Base-by-base conservation (phyloP, 2,797 vertebrate species). In the Microctenopoma lineatum region DNA sequence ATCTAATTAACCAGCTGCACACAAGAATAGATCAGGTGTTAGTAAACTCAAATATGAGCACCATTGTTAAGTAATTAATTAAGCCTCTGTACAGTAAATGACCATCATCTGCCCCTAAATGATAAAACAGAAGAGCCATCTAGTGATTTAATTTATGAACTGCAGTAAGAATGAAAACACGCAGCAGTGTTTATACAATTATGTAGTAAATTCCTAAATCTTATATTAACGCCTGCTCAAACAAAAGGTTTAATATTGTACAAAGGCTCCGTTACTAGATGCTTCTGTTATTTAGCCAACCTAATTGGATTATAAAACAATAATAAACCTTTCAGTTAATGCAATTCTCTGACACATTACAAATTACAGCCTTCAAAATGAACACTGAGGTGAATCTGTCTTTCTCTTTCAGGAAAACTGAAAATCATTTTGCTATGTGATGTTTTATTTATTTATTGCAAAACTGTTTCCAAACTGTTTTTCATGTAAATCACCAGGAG, bases 61-160 rank as follows among this genome's bases (percentile, higher is more conserved):
- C 1, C 34, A 14, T 2, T 44, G 26, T 2, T n/a, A 4, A 48
- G 55, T 60, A 12, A 29, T 58, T 32, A 2, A 44, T 63, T 34
- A 21, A 47, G 21, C 27, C 58, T 66, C 14, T 25, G 32, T 14
- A 34, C 11, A n/a, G 32, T 16, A 27, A 38, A 56, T 36, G 27
- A 29, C 6, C 32, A 9, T 27, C 48, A 71, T 58, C 63, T 50
- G 10, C 34, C 16, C 36, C 41, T 59, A 32, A 18, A 16, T 9
- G 12, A 42, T 29, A 15, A 3, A 3, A 36, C 44, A 0, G 25
- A 60, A 26, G 29, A 50, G 77, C 79, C 91, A 81, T 74, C 92
- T 90, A 69, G 71, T 86, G 91, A 82, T 45, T 32, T 1, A 13
- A 2, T 0, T 7, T 0, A 11, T 57, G 61, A 51, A 89, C 56